Conservation (phyloP, 2,797 vertebrate species). For the Apogon talboti region DNA sequence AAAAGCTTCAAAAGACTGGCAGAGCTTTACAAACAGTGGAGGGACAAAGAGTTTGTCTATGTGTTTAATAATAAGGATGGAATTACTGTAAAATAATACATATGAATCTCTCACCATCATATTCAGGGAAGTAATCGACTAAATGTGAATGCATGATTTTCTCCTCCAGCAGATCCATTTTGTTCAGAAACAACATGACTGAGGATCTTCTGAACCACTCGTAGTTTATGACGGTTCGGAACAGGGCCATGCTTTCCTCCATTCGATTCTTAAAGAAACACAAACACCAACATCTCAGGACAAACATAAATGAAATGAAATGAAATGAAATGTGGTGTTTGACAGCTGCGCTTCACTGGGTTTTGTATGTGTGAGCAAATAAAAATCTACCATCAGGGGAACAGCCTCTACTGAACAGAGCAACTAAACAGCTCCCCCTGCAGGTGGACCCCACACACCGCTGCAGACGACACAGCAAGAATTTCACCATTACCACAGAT, state of each 20-base stretch:
- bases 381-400: constrained; percentile 50
- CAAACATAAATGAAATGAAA: constrained; percentile 8
- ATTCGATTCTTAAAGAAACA: constrained; percentile 77
- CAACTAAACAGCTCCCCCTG: constrained; percentile 81
- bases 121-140: constrained; percentile 85
- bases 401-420: constrained; percentile 43
- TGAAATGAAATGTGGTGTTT: constrained; percentile 7
- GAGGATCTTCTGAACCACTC: constrained; percentile 81
- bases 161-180: constrained; percentile 83
- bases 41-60: neutral
- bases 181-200: constrained; percentile 85
- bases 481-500: too few relatives aligned
- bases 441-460: constrained; percentile 57
- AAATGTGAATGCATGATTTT: constrained; percentile 84
- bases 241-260: constrained; percentile 85
- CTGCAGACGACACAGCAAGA: constrained; percentile 9
- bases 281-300: constrained; percentile 17
- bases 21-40: neutral
- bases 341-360: constrained; percentile 27
- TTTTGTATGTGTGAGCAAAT: constrained; percentile 51
- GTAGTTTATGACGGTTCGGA: constrained; percentile 82
- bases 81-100: neutral
- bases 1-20: neutral
- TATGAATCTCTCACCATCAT: constrained; percentile 71
- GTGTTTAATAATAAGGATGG: too few relatives aligned